Conservation (phyloP, 2,113 vertebrate genomes). For the Cyanistes caeruleus region DNA sequence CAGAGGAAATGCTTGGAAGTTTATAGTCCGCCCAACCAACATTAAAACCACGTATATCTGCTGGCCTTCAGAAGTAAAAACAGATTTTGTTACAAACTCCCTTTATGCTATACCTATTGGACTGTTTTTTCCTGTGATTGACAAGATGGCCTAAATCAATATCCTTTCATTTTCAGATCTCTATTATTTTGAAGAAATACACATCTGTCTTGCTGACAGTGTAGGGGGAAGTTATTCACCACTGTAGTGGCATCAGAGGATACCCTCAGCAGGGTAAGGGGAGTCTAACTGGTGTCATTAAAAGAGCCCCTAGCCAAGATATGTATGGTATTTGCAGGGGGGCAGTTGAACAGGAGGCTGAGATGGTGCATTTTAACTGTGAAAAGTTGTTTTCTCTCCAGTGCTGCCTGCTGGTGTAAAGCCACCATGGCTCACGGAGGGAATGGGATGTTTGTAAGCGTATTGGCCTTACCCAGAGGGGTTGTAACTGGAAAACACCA, state of each 20-base stretch:
- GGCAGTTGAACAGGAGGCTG: neutral
- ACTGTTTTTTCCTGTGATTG: conserved; percentile 33
- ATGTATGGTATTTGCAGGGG: neutral
- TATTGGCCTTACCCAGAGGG: neutral
- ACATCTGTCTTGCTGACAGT: neutral
- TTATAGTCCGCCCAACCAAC: neutral
- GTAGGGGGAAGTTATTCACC: neutral
- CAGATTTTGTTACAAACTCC: neutral
- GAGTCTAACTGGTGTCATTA: neutral
- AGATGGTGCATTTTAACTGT: neutral
- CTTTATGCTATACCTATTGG: neutral
- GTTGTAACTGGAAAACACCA: neutral
- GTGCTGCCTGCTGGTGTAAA: neutral
- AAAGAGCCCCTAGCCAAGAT: neutral
- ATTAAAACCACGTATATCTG: neutral
- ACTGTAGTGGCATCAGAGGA: neutral
- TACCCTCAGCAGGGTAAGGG: neutral
- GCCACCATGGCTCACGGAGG: neutral
- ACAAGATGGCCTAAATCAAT: conserved; percentile 34
- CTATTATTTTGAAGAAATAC: conserved; percentile 36
- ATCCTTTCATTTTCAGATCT: conserved; percentile 40
- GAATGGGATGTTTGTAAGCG: neutral
- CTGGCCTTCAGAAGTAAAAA: neutral
- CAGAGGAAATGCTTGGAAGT: neutral
- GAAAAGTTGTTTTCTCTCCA: neutral